Conservation (phyloP, 1,140 invertebrate species). For the Drosophila orena region DNA sequence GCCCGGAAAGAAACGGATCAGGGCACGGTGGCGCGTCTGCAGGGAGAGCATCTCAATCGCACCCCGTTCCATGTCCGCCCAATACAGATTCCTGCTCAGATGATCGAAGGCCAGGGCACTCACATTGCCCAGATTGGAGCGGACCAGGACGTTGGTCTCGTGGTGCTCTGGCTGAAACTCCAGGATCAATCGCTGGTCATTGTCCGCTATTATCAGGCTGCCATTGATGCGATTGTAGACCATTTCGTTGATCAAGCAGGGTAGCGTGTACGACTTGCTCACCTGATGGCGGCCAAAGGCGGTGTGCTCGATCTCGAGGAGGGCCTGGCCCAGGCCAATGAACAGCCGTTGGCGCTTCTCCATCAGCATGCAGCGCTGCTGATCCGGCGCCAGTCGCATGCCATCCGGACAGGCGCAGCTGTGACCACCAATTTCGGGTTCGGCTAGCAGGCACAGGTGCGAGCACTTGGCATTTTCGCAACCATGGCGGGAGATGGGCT, state of each 20-base stretch:
- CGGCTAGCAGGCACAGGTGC: constrained; percentile 92
- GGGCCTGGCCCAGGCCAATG: constrained; percentile 76
- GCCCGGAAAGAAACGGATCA: constrained; percentile 86
- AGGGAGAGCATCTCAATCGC: constrained; percentile 88
- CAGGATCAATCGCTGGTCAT: constrained; percentile 84
- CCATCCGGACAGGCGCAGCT: constrained; percentile 92
- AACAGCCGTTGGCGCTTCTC: constrained; percentile 84
- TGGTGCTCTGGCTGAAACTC: constrained; percentile 84
- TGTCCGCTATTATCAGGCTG: constrained; percentile 86
- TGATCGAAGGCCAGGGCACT: constrained; percentile 89
- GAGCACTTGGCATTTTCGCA: constrained; percentile 89
- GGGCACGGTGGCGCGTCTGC: constrained; percentile 86
- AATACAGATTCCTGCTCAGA: constrained; percentile 89
- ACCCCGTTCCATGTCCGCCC: constrained; percentile 86
- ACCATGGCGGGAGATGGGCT: constrained; percentile 87
- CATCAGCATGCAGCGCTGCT: constrained; percentile 86
- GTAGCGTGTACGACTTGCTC: constrained; percentile 71
- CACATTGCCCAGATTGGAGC: constrained; percentile 86
- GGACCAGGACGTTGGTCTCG: constrained; percentile 75
- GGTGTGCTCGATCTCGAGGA: constrained; percentile 85
- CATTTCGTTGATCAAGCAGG: constrained; percentile 84
- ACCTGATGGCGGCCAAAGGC: constrained; percentile 85
- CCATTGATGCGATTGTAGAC: constrained; percentile 85
- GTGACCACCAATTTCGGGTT: constrained; percentile 86
- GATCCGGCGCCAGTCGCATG: constrained; percentile 86